These are phyloP conservation scores for Penelope pileata DNA, from an alignment of 2,113 vertebrate species.

Conservation along the genomic window DNA sequence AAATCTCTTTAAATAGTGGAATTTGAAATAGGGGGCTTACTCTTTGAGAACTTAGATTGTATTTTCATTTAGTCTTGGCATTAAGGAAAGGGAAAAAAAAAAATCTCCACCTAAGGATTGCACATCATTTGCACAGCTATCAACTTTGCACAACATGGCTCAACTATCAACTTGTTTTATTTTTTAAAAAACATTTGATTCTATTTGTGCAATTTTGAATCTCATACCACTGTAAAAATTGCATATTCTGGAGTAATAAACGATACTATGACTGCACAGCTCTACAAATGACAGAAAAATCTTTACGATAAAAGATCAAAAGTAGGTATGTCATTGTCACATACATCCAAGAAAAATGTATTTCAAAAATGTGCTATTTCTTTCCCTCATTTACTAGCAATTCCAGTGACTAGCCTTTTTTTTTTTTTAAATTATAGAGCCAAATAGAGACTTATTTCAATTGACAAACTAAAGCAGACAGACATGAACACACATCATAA, in stretches of 20 bases:
- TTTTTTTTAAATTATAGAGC: not conserved
- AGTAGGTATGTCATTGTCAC: not conserved
- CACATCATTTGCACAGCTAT: not conserved
- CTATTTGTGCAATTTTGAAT: slow-evolving; percentile 14
- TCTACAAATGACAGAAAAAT: slow-evolving; percentile 57
- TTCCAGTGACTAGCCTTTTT: not conserved
- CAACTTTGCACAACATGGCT: too few species aligned
- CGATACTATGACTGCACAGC: not conserved
- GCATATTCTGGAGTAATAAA: not conserved
- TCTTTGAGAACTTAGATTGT: not conserved
- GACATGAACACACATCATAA: not conserved
- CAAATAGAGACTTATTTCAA: slow-evolving; percentile 5
- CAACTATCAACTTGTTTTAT: not conserved
- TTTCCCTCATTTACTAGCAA: slow-evolving; percentile 3
- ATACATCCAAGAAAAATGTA: not conserved
- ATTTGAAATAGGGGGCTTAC: slow-evolving; percentile 1
- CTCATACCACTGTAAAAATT: not conserved
- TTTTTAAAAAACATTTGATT: slow-evolving; percentile 27
- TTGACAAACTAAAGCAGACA: not conserved
- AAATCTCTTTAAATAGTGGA: slow-evolving; percentile 24
- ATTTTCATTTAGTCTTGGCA: slow-evolving; percentile 18
- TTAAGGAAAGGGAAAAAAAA: not conserved
- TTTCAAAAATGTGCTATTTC: not conserved
- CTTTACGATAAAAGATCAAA: slow-evolving; percentile 54
- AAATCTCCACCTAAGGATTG: not conserved